Percentiles rank a stretch among this genome's conserved stretches.
These are phyloP conservation scores for Hermaeophaga mercurialis DNA, from an alignment of 2,888 invertebrate genomes.

Conservation along the genomic window DNA sequence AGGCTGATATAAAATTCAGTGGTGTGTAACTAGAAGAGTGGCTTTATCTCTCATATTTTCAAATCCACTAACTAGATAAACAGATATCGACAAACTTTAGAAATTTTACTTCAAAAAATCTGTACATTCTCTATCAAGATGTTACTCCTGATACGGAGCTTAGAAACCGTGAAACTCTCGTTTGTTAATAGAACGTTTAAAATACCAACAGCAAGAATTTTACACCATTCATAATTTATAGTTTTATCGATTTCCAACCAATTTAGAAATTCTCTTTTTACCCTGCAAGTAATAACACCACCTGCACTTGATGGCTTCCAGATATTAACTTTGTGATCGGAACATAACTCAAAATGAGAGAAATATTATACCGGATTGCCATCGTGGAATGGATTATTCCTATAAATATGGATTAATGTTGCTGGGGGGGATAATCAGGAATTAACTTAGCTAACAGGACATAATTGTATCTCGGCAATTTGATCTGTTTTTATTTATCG, in stretches of 20 bases:
- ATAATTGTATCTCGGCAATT: too few species aligned
- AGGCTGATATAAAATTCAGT: too few species aligned
- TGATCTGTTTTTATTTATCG: too few species aligned
- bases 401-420: conserved; percentile 21
- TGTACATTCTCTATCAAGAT: too few species aligned
- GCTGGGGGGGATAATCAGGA: background rate
- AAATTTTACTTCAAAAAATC: too few species aligned
- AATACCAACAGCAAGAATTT: conserved; percentile 1
- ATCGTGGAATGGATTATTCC: conserved; percentile 5
- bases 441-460: too few species aligned
- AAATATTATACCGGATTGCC: conserved; percentile 23
- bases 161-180: too few species aligned
- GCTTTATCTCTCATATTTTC: too few species aligned
- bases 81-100: too few species aligned
- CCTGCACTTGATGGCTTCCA: conserved; percentile 34
- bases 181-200: background rate
- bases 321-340: conserved; percentile 34
- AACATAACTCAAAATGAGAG: conserved; percentile 29
- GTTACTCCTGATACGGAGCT: too few species aligned
- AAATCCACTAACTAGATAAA: too few species aligned
- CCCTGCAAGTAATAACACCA: conserved; percentile 34
- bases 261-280: conserved; percentile 31
- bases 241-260: conserved; percentile 27
- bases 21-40: too few species aligned
- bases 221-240: conserved; percentile 30